Evolutionary conservation across 2,888 invertebrate genomes (phyloP).

Genomic region (Listrodromus nycthemerus): DNA sequence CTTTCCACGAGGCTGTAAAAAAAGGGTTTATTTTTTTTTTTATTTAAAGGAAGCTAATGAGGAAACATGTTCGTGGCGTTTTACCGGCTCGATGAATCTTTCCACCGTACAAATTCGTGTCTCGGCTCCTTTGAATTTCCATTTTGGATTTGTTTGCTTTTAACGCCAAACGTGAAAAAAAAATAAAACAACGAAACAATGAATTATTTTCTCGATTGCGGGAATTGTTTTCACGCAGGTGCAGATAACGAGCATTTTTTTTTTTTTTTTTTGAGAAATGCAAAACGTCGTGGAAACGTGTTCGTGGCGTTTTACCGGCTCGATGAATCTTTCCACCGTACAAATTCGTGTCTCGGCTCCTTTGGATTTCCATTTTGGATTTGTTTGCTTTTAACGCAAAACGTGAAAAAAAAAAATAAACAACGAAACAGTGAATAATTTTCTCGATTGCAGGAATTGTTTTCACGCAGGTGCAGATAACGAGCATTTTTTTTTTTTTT

Average conservation of each 20-base stretch:
- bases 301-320: slow-evolving; percentile 14
- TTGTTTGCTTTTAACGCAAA: too few species aligned
- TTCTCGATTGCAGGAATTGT: neutral
- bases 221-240: neutral
- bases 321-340: slow-evolving; percentile 71
- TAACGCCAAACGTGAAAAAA: too few species aligned
- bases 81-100: slow-evolving; percentile 76
- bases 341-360: too few species aligned
- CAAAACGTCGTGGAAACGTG: slow-evolving; percentile 10
- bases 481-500: neutral
- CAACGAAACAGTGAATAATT: neutral
- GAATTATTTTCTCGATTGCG: neutral
- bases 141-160: too few species aligned
- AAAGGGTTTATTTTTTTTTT: neutral
- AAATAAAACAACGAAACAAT: neutral
- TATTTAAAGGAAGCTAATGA: neutral
- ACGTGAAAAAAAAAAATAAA: neutral
- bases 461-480: neutral
- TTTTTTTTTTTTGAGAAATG: neutral
- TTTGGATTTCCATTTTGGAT: too few species aligned
- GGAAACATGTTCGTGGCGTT: slow-evolving; percentile 20
- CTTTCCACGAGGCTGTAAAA: neutral
- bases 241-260: neutral
- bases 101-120: slow-evolving; percentile 56
- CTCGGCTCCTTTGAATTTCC: too few species aligned